Evolutionary conservation across 2,797 vertebrate genomes (phyloP).

Genomic region (Manis crassicaudata): DNA sequence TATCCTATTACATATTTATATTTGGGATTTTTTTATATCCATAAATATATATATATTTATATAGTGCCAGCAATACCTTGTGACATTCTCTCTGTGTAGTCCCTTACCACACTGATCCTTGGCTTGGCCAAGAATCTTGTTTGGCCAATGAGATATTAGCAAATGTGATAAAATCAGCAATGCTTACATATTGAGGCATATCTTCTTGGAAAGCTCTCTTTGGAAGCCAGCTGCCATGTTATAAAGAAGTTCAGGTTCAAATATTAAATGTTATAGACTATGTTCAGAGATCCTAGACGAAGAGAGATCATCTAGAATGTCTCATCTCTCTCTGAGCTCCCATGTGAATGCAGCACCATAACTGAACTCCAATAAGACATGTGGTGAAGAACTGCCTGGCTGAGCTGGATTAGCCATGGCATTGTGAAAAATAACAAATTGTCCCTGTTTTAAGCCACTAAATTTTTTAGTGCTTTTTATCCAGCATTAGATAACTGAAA

Average conservation of each 20-base stretch:
- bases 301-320: neutral
- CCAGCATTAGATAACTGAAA: neutral
- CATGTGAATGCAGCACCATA: rapidly evolving
- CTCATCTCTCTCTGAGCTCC: neutral
- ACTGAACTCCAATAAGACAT: neutral
- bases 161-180: neutral
- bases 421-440: neutral
- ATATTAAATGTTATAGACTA: neutral
- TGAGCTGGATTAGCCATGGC: neutral
- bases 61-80: no score
- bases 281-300: neutral
- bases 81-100: neutral
- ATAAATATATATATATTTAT: neutral
- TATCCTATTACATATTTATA: neutral
- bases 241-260: neutral
- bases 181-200: neutral
- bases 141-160: neutral
- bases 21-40: neutral
- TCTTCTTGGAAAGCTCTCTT: neutral
- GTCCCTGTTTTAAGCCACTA: neutral
- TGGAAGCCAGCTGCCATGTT: neutral
- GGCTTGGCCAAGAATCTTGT: neutral
- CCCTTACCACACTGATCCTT: neutral
- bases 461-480: neutral
- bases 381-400: neutral